phyloP scores from a whole-genome alignment of 1,140 invertebrate genomes.

The Hylaeus anthracinus region DNA sequence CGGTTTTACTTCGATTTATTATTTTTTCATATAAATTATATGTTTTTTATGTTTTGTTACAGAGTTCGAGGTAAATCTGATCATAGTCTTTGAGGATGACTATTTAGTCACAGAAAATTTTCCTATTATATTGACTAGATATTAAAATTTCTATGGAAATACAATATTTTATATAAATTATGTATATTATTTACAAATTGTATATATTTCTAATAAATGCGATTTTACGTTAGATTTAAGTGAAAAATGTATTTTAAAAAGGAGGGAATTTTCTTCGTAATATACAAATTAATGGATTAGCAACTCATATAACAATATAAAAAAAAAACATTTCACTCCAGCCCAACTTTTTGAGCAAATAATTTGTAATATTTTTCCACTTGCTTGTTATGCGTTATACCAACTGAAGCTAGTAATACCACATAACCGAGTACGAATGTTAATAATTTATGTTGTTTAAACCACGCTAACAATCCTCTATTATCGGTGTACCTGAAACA shows the following conservation, averaged over 20 bases:
- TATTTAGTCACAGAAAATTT: constrained; percentile 98
- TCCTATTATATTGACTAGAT: constrained; percentile 89
- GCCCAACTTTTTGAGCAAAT: constrained; percentile 76
- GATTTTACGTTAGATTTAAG: constrained; percentile 32
- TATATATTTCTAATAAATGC: constrained; percentile 53
- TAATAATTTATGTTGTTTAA: constrained; percentile 78
- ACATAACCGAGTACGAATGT: constrained; percentile 79
- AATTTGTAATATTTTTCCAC: constrained; percentile 78
- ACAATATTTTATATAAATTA: constrained; percentile 51
- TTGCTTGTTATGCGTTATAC: constrained; percentile 77
- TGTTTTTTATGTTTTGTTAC: constrained; percentile 71
- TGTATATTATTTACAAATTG: constrained; percentile 49
- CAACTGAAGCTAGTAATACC: constrained; percentile 78
- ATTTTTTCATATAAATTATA: background rate
- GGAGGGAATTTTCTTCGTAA: background rate
- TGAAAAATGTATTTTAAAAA: constrained; percentile 44
- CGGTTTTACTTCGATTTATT: background rate
- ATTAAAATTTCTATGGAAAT: constrained; percentile 67
- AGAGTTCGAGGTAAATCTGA: constrained; percentile 98
- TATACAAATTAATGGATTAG: constrained; percentile 18
- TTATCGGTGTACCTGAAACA: constrained; percentile 68
- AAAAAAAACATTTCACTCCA: constrained; percentile 61
- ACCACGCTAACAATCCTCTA: constrained; percentile 74
- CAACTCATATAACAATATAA: background rate
- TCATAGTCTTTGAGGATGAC: constrained; percentile 96